Percentiles rank a stretch among this genome's conserved stretches.
Evolutionary conservation across 2,113 vertebrate genomes (phyloP).

Genomic region (Vidua chalybeata): DNA sequence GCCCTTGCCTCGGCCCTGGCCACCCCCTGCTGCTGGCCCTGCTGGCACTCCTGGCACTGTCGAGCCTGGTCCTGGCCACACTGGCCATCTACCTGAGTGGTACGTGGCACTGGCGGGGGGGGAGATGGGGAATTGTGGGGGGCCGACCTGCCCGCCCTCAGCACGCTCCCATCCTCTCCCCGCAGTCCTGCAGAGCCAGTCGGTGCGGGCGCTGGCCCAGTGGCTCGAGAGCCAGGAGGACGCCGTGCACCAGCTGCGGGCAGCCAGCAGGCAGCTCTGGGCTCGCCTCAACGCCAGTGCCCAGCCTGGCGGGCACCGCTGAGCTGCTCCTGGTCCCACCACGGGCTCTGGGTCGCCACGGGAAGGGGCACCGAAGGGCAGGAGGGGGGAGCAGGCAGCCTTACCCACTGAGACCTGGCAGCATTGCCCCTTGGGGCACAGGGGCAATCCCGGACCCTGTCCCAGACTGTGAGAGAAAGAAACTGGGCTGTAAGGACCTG

Average conservation of each 20-base stretch:
- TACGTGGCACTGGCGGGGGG: background rate
- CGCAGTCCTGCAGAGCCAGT: conserved; percentile 82
- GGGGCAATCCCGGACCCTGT: background rate
- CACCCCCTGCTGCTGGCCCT: conserved; percentile 74
- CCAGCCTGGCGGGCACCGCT: background rate
- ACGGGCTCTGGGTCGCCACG: rapidly evolving
- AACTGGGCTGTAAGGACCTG: background rate
- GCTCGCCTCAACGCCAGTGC: conserved; percentile 76
- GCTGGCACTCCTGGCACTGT: conserved; percentile 74
- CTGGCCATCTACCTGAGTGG: conserved; percentile 78
- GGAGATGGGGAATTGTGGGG: rapidly evolving
- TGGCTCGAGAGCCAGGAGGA: conserved; percentile 72
- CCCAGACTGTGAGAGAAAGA: background rate
- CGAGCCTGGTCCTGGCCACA: conserved; percentile 71
- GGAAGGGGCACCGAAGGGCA: background rate
- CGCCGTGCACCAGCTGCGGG: conserved; percentile 64
- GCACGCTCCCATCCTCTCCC: background rate
- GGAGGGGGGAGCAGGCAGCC: background rate
- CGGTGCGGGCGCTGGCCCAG: conserved; percentile 74
- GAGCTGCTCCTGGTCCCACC: background rate
- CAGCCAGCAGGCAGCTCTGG: conserved; percentile 79
- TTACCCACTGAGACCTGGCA: background rate
- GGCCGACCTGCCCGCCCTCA: background rate
- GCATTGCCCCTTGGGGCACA: background rate
- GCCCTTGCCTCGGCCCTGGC: conserved; percentile 54